Conservation (phyloP, 2,113 vertebrate species). For the Labeo catla region DNA sequence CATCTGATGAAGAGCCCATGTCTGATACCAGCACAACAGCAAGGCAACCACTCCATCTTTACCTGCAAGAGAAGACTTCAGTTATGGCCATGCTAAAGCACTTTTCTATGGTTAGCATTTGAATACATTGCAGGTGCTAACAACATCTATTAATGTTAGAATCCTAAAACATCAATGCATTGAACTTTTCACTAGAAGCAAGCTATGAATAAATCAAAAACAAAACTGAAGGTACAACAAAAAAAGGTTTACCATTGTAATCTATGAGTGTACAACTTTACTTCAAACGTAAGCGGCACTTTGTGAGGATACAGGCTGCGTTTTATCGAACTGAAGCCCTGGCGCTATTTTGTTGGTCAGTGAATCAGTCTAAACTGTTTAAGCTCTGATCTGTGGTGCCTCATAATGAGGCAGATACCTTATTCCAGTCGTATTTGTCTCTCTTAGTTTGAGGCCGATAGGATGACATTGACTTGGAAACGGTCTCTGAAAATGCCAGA, state of each 20-base stretch:
- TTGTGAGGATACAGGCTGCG: constrained; percentile 12
- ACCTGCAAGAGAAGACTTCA: constrained; percentile 37
- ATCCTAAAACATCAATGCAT: not conserved
- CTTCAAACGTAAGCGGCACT: not conserved
- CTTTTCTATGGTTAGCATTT: constrained; percentile 13
- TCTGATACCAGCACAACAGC: constrained; percentile 56
- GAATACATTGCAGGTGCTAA: not conserved
- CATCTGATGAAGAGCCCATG: constrained; percentile 62
- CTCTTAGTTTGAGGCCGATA: constrained; percentile 42
- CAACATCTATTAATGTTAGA: not conserved
- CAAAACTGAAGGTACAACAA: not conserved
- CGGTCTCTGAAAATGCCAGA: constrained; percentile 56
- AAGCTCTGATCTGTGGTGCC: constrained; percentile 42
- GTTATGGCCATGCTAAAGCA: constrained; percentile 28
- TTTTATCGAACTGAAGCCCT: constrained; percentile 25
- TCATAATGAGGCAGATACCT: constrained; percentile 47
- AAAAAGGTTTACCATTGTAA: not conserved
- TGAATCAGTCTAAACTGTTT: constrained; percentile 58
- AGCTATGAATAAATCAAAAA: not conserved
- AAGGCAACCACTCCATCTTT: constrained; percentile 56
- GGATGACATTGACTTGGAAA: constrained; percentile 35
- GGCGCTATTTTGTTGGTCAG: constrained; percentile 43
- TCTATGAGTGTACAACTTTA: not conserved
- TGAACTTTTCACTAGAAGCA: not conserved
- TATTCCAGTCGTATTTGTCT: constrained; percentile 43